Evolutionary conservation across 2,113 vertebrate species (phyloP), one percentile per base, ranked within the genome.

Genomic region (Eulemur rufifrons): DNA sequence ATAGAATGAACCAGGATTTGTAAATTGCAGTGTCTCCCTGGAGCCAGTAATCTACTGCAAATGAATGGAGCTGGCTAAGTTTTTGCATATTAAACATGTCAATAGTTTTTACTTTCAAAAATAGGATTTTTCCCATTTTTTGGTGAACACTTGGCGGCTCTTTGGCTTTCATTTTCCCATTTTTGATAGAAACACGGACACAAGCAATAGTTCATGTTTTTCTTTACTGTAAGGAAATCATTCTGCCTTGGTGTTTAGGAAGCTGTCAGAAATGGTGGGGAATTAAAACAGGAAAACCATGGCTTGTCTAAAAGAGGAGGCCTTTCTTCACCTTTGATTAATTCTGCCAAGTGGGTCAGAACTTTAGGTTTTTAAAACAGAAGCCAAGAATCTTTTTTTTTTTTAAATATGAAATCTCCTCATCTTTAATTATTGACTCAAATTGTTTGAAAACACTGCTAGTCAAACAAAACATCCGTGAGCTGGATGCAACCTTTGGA

Each of bases 361-460:
- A 80, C 32, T 81, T 93, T 21, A 13, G 11, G 37, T n/a, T 82
- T 96, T 88, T 39, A 34, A 81, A 93, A 80, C 21, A 94, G 59
- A 80, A 83, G 34, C 37, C 37, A 97, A 61, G 69, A 92, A 61
- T 91, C 17, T 87, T 34, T 52, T 86, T 39, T 86, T 39, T 82
- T 94, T 81, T 94, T 77, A 1, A 15, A 91, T 82, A 61, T 64
- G 77, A 78, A 73, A 91, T 81, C 27, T 84, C 23, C 27, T 93
- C 21, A 71, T 85, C n/a, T 96, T 94, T 94, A 84, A 93, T 76
- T 84, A 91, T 63, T 85, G 18, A 47, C 37, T 92, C 59, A 89
- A 34, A 34, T 77, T 86, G 27, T 90, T 86, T 94, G 42, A 92
- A 93, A 86, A 84, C 21, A 39, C 32, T 78, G n/a, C 71, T 82